Percentiles rank a stretch among this genome's conserved stretches.
These are phyloP conservation scores for Nesogale talazaci DNA, from an alignment of 2,113 vertebrate genomes.

Conservation along the genomic window DNA sequence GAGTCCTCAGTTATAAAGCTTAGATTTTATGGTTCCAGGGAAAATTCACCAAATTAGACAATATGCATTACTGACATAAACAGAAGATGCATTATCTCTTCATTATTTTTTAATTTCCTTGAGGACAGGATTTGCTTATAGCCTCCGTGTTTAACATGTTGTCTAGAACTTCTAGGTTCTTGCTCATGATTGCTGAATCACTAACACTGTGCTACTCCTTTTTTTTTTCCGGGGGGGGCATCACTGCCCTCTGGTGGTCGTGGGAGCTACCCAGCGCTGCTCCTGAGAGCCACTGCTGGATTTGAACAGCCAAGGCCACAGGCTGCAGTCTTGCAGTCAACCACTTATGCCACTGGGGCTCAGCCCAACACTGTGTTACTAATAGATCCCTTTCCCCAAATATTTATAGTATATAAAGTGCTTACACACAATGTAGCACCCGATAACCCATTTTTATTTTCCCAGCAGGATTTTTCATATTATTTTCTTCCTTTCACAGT, in stretches of 20 bases:
- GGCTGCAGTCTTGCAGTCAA: too few species aligned
- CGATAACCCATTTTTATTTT: not conserved
- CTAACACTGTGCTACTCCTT: not conserved
- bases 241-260: too few species aligned
- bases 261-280: too few species aligned
- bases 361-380: not conserved
- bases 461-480: not conserved
- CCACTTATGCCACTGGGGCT: too few species aligned
- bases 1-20: not conserved
- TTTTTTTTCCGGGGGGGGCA: too few species aligned
- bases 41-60: not conserved
- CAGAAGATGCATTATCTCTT: not conserved
- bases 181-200: not conserved
- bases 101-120: not conserved
- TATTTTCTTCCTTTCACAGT: not conserved
- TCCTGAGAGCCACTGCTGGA: too few species aligned
- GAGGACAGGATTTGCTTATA: not conserved
- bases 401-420: not conserved
- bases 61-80: not conserved
- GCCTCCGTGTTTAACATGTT: not conserved
- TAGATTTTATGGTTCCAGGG: not conserved
- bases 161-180: not conserved
- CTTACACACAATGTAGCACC: not conserved
- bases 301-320: too few species aligned
- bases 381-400: not conserved